Base-by-base conservation (phyloP, 64 coral and sea anemone species). In the Platygyra sinensis region DNA sequence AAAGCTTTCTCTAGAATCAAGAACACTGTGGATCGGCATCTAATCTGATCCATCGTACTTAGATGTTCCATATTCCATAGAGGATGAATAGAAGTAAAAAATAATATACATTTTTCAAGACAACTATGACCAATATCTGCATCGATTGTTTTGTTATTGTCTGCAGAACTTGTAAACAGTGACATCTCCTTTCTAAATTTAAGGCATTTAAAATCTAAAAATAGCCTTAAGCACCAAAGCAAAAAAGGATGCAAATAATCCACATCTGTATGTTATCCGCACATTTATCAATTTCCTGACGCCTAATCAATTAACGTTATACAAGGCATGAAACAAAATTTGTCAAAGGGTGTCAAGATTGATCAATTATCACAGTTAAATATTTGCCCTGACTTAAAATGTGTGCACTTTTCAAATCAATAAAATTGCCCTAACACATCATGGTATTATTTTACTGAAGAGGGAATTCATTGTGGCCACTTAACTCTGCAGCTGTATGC, bases 121-220 rank as follows among this genome's bases (percentile, higher is more conserved):
- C 8, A 27, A 7, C 5, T 69, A 69, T 11, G 25, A 69, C n/a
- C 65, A 69, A 69, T 69, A 69, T 11, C 20, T 69, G 65, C 42
- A 46, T 69, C 65, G n/a, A 69, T 69, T 69, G 65, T 69, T 69
- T 69, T 69, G 65, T 69, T 69, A 69, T 69, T 69, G 65, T 69
- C 25, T n/a, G 25, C 9, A 27, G 22, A 24, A 69, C 65, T 27
- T 69, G 22, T 27, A 69, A 69, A 25, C n/a, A 24, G 1, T 27
- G 65, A 5, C 65, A 27, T 28, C 25, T 69, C 25, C 65, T 27
- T 11, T 69, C 25, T 69, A 25, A 69, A 69, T 69, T 27, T 69
- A 22, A 24, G 25, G 65, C 65, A 27, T 24, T 69, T 57, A 13
- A n/a, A 27, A 8, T 9, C 20, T 24, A 67, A n/a, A 67, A 67